These are phyloP conservation scores for Zaprionus taronus DNA, from an alignment of 1,140 invertebrate genomes.

Conservation along the genomic window DNA sequence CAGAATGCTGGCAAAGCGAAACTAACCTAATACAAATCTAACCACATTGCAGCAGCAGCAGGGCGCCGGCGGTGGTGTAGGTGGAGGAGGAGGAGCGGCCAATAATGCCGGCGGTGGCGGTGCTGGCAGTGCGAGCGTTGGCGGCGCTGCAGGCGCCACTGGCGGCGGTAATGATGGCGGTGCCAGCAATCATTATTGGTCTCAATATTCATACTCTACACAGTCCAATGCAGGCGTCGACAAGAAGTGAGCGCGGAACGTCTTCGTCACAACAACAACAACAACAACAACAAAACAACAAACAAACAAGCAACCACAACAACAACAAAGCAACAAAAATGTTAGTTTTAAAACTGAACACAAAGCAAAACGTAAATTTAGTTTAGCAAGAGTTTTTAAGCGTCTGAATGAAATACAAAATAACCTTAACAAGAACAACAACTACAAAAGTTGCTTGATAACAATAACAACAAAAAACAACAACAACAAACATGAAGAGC, in stretches of 20 bases:
- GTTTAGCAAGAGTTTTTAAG: conserved; percentile 72
- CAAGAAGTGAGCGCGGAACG: conserved; percentile 57
- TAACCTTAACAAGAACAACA: conserved; percentile 34
- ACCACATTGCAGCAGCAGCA: conserved; percentile 49
- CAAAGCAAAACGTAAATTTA: conserved; percentile 58
- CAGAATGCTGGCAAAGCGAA: neutral
- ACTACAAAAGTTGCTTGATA: conserved; percentile 14
- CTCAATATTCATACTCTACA: conserved; percentile 83
- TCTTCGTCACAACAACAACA: conserved; percentile 18
- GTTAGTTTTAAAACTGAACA: conserved; percentile 66
- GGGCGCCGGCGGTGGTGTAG: conserved; percentile 39
- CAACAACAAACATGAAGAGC: conserved; percentile 1
- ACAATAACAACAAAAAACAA: neutral
- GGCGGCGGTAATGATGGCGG: conserved; percentile 71
- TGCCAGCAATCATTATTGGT: conserved; percentile 83
- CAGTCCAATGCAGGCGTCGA: conserved; percentile 72
- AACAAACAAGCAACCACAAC: neutral
- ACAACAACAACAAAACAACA: conserved; percentile 47
- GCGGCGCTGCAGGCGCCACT: conserved; percentile 25
- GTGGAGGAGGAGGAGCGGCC: conserved; percentile 32
- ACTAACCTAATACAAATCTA: neutral
- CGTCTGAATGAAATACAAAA: conserved; percentile 42
- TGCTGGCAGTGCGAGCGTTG: conserved; percentile 29
- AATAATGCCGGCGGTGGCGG: conserved; percentile 55
- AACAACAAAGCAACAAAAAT: conserved; percentile 52